These are phyloP conservation scores for Unio pictorum DNA, from an alignment of 2,888 invertebrate species.

Conservation along the genomic window DNA sequence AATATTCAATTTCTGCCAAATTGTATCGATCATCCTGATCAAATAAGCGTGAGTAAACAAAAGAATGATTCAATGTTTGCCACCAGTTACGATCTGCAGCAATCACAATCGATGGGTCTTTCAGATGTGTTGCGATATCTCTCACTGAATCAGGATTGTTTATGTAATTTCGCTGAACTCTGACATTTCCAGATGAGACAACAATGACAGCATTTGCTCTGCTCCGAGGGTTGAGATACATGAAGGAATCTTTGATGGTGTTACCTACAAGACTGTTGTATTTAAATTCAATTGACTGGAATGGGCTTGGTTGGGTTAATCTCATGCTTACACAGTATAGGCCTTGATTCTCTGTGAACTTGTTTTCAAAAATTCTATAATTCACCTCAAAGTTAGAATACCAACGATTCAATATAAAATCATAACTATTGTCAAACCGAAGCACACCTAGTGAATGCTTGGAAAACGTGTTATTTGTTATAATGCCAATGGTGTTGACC, in stretches of 20 bases:
- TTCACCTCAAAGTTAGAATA: constrained; percentile 64
- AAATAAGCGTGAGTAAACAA: constrained; percentile 62
- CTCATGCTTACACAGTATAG: constrained; percentile 90
- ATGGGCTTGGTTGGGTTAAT: constrained; percentile 87
- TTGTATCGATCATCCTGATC: constrained; percentile 79
- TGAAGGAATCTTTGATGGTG: constrained; percentile 87
- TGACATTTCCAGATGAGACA: constrained; percentile 90
- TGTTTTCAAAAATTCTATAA: constrained; percentile 76
- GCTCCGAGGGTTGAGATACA: constrained; percentile 87
- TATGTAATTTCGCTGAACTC: constrained; percentile 90
- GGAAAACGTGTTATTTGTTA: constrained; percentile 88
- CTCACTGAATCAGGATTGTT: constrained; percentile 88
- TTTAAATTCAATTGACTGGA: constrained; percentile 87
- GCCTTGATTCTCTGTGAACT: constrained; percentile 90
- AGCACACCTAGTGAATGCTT: constrained; percentile 87
- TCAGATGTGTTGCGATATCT: constrained; percentile 95
- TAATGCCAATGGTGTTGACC: constrained; percentile 67
- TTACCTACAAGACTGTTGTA: constrained; percentile 91
- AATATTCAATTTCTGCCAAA: constrained; percentile 90
- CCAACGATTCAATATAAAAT: constrained; percentile 64
- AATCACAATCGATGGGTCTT: constrained; percentile 93
- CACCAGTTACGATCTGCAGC: constrained; percentile 96
- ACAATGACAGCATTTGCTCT: constrained; percentile 94
- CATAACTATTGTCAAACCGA: constrained; percentile 83
- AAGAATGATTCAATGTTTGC: constrained; percentile 73